These are phyloP conservation scores for Antennarius striatus DNA, from an alignment of 2,113 vertebrate species.

Conservation along the genomic window DNA sequence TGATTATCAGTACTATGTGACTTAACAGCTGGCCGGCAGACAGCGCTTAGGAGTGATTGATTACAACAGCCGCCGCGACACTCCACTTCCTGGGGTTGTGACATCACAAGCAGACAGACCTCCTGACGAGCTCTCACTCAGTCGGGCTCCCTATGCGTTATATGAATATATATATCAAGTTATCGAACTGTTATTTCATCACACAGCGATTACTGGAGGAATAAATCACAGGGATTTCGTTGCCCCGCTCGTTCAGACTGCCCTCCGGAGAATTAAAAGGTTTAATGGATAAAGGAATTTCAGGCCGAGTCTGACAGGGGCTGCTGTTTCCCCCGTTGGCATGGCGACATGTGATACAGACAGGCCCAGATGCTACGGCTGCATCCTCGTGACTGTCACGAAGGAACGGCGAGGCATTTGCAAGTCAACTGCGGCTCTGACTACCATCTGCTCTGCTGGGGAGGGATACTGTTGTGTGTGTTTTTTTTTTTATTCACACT, in stretches of 20 bases:
- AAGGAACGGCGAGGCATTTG: slow-evolving; percentile 66
- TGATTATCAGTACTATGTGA: background rate
- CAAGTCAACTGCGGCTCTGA: slow-evolving; percentile 71
- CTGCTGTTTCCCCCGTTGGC: slow-evolving; percentile 36
- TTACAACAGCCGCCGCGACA: background rate
- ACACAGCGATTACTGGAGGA: background rate
- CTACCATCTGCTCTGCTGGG: slow-evolving; percentile 75
- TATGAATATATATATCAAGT: too few relatives aligned
- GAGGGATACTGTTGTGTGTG: slow-evolving; percentile 45
- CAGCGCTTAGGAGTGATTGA: background rate
- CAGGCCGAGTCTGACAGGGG: slow-evolving; percentile 17
- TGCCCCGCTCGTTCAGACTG: background rate
- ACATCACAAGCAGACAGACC: background rate
- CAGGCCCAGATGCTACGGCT: slow-evolving; percentile 73
- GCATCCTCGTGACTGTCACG: slow-evolving; percentile 60
- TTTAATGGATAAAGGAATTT: slow-evolving; percentile 20
- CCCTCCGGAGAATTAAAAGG: slow-evolving; percentile 4
- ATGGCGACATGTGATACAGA: slow-evolving; percentile 49
- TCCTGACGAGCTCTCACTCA: too few relatives aligned
- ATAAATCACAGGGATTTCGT: background rate
- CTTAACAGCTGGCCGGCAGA: background rate
- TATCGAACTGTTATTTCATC: too few relatives aligned
- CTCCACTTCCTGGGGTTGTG: slow-evolving; percentile 12
- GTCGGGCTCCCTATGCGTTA: too few relatives aligned
- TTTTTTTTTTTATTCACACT: slow-evolving; percentile 32